Evolutionary conservation across 2,797 vertebrate genomes (phyloP).

Genomic region (Poecilia picta): DNA sequence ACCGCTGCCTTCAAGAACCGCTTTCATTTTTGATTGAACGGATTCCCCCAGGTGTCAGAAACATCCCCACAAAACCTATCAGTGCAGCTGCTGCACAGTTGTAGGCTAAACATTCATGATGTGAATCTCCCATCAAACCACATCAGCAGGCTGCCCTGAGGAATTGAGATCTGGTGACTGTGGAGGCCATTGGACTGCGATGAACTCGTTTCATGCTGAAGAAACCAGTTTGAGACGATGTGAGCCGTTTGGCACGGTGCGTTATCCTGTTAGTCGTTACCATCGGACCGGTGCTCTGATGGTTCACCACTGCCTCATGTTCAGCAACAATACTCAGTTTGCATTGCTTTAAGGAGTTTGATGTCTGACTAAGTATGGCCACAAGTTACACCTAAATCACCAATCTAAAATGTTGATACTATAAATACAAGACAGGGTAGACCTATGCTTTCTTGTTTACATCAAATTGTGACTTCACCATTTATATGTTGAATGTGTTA

Average conservation of each 20-base stretch:
- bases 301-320: too few species aligned
- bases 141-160: background rate
- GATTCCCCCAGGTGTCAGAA: background rate
- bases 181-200: background rate
- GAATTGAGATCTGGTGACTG: background rate
- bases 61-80: background rate
- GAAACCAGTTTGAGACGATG: constrained; percentile 4
- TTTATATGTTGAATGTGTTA: background rate
- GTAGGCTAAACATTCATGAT: background rate
- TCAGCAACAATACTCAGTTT: background rate
- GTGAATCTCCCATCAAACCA: background rate
- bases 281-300: constrained; percentile 37
- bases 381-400: background rate
- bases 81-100: background rate
- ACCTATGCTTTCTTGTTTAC: background rate
- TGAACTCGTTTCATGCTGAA: constrained; percentile 3
- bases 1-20: background rate
- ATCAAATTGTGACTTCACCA: background rate
- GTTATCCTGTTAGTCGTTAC: constrained; percentile 53
- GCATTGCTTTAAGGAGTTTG: background rate
- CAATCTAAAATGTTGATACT: background rate
- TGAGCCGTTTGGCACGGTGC: constrained; percentile 17
- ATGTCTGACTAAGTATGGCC: too few species aligned
- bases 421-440: background rate
- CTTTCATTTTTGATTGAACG: background rate